Evolutionary conservation across 2,797 vertebrate species (phyloP).

Genomic region (Parotocinclus haroldoi): DNA sequence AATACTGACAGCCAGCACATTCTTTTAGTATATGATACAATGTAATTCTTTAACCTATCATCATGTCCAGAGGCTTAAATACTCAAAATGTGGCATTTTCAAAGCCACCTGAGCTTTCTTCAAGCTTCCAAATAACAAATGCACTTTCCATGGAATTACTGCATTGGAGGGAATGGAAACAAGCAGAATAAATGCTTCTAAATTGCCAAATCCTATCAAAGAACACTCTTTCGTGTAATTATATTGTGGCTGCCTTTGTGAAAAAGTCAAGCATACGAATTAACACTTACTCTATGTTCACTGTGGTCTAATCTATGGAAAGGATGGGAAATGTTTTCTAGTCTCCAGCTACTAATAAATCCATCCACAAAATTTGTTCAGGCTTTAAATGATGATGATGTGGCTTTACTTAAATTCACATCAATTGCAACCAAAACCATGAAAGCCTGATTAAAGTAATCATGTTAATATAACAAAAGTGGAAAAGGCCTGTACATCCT

Average conservation of each 20-base stretch:
- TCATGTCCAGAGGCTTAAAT: too few species aligned
- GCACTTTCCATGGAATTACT: not conserved
- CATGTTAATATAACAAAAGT: slow-evolving; percentile 46
- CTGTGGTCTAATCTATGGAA: slow-evolving; percentile 34
- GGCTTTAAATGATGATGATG: slow-evolving; percentile 41
- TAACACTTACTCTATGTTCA: slow-evolving; percentile 14
- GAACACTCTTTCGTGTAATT: slow-evolving; percentile 5
- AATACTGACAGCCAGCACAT: too few species aligned
- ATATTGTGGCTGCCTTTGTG: slow-evolving; percentile 25
- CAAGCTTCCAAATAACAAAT: slow-evolving; percentile 6
- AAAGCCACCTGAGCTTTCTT: not conserved
- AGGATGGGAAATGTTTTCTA: slow-evolving; percentile 36
- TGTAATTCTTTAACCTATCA: too few species aligned
- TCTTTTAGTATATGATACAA: too few species aligned
- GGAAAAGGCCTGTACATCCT: slow-evolving; percentile 37
- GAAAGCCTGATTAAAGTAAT: slow-evolving; percentile 50
- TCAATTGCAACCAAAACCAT: slow-evolving; percentile 22
- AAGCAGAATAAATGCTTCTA: slow-evolving; percentile 14
- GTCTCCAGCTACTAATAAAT: slow-evolving; percentile 42
- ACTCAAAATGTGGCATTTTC: not conserved
- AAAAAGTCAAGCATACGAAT: slow-evolving; percentile 23
- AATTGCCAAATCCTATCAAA: slow-evolving; percentile 11
- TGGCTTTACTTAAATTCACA: slow-evolving; percentile 36
- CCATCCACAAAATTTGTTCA: slow-evolving; percentile 17
- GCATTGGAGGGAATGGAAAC: not conserved